A percentile compares a stretch with the other conserved stretches of the same genome.
These are phyloP conservation scores for Diaperis boleti DNA, from an alignment of 2,888 invertebrate genomes.

Conservation along the genomic window DNA sequence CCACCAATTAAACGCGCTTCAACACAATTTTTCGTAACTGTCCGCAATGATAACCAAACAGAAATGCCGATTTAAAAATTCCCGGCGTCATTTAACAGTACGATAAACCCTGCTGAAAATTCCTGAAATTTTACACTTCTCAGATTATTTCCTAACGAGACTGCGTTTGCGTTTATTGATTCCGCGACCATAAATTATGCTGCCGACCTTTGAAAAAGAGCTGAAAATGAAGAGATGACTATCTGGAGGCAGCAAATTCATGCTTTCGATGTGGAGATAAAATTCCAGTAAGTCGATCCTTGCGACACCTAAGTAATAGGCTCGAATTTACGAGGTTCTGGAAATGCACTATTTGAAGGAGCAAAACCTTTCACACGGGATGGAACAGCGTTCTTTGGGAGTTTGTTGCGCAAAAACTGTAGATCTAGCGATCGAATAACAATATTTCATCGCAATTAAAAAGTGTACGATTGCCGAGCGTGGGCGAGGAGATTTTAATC, in stretches of 20 bases:
- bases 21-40: too few relatives aligned
- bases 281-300: slow-evolving; percentile 10
- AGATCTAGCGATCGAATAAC: too few relatives aligned
- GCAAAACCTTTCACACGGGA: slow-evolving; percentile 15
- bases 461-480: background rate
- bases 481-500: slow-evolving; percentile 8
- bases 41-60: too few relatives aligned
- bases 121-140: background rate
- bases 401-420: background rate
- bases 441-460: slow-evolving; percentile 11
- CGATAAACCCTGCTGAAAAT: background rate
- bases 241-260: slow-evolving; percentile 1
- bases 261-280: slow-evolving; percentile 9
- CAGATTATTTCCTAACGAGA: background rate
- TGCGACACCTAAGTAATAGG: slow-evolving; percentile 5
- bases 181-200: background rate
- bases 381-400: background rate
- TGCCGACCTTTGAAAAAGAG: background rate
- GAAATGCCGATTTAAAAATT: slow-evolving; percentile 1
- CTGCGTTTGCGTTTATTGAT: background rate
- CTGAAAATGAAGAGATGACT: too few relatives aligned
- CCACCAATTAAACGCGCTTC: too few relatives aligned
- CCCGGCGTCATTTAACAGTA: background rate
- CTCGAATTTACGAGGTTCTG: slow-evolving; percentile 8
- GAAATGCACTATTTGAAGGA: background rate